phyloP scores from a whole-genome alignment of 2,113 vertebrate genomes.

The Plectropomus leopardus region DNA sequence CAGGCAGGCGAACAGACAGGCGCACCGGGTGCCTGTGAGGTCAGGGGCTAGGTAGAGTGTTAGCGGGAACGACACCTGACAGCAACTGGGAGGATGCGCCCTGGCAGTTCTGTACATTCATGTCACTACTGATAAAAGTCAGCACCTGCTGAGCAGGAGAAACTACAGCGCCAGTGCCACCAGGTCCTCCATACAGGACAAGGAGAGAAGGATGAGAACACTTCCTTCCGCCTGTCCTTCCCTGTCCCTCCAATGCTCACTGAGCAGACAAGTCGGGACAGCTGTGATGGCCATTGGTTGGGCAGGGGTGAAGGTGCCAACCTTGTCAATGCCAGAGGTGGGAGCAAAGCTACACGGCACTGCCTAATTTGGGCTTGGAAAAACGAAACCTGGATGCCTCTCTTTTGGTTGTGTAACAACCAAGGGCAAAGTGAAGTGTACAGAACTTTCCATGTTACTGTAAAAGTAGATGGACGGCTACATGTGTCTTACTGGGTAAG shows the following conservation, averaged over 20 bases:
- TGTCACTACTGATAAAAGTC: conserved; percentile 82
- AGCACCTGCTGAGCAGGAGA: conserved; percentile 69
- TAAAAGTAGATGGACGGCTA: conserved; percentile 24
- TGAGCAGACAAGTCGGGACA: conserved; percentile 74
- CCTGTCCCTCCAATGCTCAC: conserved; percentile 65
- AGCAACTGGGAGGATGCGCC: conserved; percentile 74
- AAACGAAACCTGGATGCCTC: conserved; percentile 59
- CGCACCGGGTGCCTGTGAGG: conserved; percentile 74
- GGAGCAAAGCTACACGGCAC: conserved; percentile 48
- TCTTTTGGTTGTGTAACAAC: conserved; percentile 59
- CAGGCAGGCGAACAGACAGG: conserved; percentile 63
- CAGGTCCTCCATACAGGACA: conserved; percentile 67
- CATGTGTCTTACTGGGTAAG: conserved; percentile 16
- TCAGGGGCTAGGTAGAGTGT: conserved; percentile 81
- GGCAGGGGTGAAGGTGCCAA: conserved; percentile 67
- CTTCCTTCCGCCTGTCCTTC: conserved; percentile 75
- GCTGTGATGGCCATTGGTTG: conserved; percentile 62
- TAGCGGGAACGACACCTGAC: conserved; percentile 82
- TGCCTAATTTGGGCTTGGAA: conserved; percentile 49
- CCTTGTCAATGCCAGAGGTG: conserved; percentile 68
- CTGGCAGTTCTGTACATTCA: conserved; percentile 83
- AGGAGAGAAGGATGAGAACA: conserved; percentile 61
- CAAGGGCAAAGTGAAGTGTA: conserved; percentile 62
- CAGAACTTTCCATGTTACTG: conserved; percentile 52
- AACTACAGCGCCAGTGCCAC: conserved; percentile 62